These are phyloP conservation scores for Albula glossodonta DNA, from an alignment of 2,113 vertebrate genomes.

Conservation along the genomic window DNA sequence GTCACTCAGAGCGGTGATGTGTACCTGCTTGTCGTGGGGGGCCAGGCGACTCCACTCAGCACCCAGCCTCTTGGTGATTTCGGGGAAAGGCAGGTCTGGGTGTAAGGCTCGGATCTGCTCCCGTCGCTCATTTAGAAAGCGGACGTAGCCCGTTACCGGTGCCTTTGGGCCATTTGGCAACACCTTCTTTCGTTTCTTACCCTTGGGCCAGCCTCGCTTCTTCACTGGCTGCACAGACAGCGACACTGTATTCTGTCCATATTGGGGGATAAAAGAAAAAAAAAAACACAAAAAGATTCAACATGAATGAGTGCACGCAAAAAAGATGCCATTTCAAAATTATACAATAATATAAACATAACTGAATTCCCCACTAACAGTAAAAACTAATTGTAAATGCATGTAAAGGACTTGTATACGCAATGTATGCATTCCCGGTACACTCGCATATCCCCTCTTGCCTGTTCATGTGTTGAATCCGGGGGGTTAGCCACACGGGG, in stretches of 20 bases:
- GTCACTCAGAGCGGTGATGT: not conserved
- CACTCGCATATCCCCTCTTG: conserved; percentile 28
- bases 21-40: conserved; percentile 84
- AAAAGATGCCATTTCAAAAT: too few species aligned
- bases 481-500: conserved; percentile 57
- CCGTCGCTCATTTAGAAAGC: conserved; percentile 89
- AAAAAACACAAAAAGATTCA: not conserved
- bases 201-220: conserved; percentile 97
- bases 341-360: too few species aligned
- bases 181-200: conserved; percentile 98
- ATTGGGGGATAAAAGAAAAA: not conserved
- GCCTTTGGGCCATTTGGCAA: conserved; percentile 96
- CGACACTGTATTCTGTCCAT: conserved; percentile 25
- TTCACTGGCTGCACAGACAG: conserved; percentile 78
- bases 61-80: conserved; percentile 96
- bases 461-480: conserved; percentile 70
- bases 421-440: not conserved
- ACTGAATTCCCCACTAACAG: too few species aligned
- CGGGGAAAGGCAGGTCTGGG: conserved; percentile 91
- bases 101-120: conserved; percentile 90
- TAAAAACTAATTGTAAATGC: too few species aligned
- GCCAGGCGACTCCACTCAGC: conserved; percentile 94
- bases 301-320: not conserved
- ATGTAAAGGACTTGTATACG: too few species aligned
- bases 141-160: conserved; percentile 90